Evolutionary conservation across 2,888 invertebrate genomes (phyloP).

Genomic region (Pseudanteris insignis): DNA sequence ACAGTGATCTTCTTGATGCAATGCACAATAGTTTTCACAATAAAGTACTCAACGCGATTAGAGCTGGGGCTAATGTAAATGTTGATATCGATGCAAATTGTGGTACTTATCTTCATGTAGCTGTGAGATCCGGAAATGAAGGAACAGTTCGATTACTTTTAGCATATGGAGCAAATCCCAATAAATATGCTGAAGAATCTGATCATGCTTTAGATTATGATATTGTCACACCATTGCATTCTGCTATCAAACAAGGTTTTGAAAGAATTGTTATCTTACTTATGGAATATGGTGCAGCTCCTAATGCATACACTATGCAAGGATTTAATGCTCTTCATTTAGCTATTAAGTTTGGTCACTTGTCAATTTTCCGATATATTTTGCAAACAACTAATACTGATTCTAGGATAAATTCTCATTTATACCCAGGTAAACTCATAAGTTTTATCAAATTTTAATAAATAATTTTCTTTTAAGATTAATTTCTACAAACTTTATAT

Average conservation of each 20-base stretch:
- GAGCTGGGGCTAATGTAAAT: slow-evolving; percentile 2
- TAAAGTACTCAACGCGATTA: slow-evolving; percentile 3
- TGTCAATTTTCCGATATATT: background rate
- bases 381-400: background rate
- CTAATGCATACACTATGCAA: background rate
- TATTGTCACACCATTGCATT: slow-evolving; percentile 11
- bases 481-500: background rate
- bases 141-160: slow-evolving; percentile 3
- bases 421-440: slow-evolving; percentile 7
- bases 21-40: background rate
- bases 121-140: slow-evolving; percentile 16
- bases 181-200: slow-evolving; percentile 2
- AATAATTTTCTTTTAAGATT: too few relatives aligned
- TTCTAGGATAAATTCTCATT: background rate
- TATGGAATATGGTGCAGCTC: slow-evolving; percentile 6
- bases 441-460: too few relatives aligned
- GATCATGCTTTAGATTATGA: background rate
- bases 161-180: slow-evolving; percentile 8
- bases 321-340: slow-evolving; percentile 13
- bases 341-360: background rate
- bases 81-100: background rate
- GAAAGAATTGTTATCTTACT: slow-evolving; percentile 3
- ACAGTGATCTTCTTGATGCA: background rate
- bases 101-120: slow-evolving; percentile 9
- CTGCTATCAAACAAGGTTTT: slow-evolving; percentile 1